A percentile compares a stretch with the other conserved stretches of the same genome.
Evolutionary conservation across 1,140 invertebrate species (phyloP).

Genomic region (Scylla paramamosain): DNA sequence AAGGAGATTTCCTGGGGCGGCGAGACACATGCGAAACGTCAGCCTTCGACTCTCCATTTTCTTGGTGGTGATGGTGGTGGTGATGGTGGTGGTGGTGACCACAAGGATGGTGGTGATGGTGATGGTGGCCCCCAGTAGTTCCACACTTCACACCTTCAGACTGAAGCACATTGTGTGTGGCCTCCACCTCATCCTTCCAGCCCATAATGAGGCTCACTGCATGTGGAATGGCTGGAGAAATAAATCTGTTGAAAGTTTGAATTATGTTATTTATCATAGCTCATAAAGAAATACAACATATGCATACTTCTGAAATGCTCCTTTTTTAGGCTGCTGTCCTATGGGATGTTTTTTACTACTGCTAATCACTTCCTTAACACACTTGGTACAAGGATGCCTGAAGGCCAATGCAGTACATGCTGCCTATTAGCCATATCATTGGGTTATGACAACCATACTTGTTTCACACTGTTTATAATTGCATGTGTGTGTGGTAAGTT

Average conservation of each 20-base stretch:
- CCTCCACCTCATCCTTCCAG: constrained; percentile 51
- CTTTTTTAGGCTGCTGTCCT: too few relatives aligned
- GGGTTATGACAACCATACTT: too few relatives aligned
- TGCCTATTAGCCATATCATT: too few relatives aligned
- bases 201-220: constrained; percentile 64
- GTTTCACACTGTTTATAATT: too few relatives aligned
- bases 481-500: too few relatives aligned
- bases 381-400: too few relatives aligned
- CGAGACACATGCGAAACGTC: constrained; percentile 64
- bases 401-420: too few relatives aligned
- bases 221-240: constrained; percentile 69
- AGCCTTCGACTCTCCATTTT: constrained; percentile 60
- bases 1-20: constrained; percentile 73
- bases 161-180: constrained; percentile 63
- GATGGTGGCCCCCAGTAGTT: constrained; percentile 27
- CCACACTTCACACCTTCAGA: constrained; percentile 50
- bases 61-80: constrained; percentile 27
- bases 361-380: too few relatives aligned
- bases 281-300: background rate
- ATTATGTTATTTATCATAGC: background rate
- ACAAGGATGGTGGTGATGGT: constrained; percentile 22
- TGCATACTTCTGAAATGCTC: too few relatives aligned
- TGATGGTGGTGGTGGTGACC: constrained; percentile 34
- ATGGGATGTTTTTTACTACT: too few relatives aligned
- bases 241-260: constrained; percentile 58